Base-by-base conservation (phyloP, 2,113 vertebrate species). In the Sminthopsis crassicaudata region DNA sequence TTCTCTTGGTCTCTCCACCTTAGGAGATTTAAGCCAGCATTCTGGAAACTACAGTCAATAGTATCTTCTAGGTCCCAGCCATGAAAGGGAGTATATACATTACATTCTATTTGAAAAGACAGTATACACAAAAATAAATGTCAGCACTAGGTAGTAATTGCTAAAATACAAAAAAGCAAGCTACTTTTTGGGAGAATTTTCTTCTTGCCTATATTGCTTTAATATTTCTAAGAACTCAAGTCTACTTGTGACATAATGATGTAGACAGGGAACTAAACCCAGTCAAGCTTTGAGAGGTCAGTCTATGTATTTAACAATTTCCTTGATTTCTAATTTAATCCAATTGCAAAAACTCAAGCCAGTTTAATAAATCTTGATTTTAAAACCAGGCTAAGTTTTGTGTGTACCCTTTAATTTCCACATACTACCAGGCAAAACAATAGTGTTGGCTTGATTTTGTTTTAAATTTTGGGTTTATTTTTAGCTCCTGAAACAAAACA, bases 401-500 rank as follows among this genome's bases (percentile, higher is more conserved):
- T 57, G 57, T 14, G 88, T 8, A n/a, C 12, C 10, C 26, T 94
- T n/a, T 50, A 2, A 42, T 93, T 88, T 91, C 91, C 42, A 1
- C 36, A 26, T 0, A 30, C 91, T 91, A 51, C 46, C 8, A 90
- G 92, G 55, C 6, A 24, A 0, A 36, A 60, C 90, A 46, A 0
- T 9, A 24, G 50, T 24, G 92, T 1, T 90, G 53, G 53, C 0
- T 52, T 2, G 46, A 50, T 92, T 57, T 95, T 89, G 55, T 91
- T 93, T 92, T 94, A 53, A 92, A 95, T 53, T 22, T 76, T 12
- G 92, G 22, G 5, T 95, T 95, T 48, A 67, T 96, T 95, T 97
- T 96, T 96, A 96, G 95, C 53, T 27, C 46, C 90, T 92, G 94
- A 95, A 95, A 90, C 95, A 90, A 95, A 96, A 53, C 8, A 8